Percentiles rank a stretch among this genome's conserved stretches.
Evolutionary conservation across 2,888 invertebrate species (phyloP).

Genomic region (Melitaea athalia): DNA sequence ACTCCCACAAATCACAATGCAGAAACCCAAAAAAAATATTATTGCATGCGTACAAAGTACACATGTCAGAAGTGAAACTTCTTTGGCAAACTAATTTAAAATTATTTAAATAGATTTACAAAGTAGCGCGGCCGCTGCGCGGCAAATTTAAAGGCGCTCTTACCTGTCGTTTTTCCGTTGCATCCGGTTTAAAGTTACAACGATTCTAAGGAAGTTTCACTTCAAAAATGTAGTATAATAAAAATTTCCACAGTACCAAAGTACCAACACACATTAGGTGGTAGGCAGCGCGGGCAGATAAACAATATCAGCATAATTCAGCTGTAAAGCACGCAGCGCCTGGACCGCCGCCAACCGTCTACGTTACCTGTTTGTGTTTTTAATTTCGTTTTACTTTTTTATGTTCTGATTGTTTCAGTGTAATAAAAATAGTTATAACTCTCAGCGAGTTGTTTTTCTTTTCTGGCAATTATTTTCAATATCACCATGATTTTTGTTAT

Average conservation of each 20-base stretch:
- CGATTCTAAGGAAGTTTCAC: no score
- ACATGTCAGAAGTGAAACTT: no score
- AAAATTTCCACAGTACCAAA: neutral
- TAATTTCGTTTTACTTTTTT: conserved; percentile 15
- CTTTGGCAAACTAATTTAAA: no score
- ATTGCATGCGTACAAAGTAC: no score
- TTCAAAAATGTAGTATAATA: neutral
- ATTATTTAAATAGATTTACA: no score
- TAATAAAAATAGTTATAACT: neutral
- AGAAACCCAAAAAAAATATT: no score
- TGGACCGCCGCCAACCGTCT: conserved; percentile 31
- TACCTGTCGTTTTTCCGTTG: no score
- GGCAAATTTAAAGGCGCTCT: no score
- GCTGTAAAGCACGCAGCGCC: conserved; percentile 31
- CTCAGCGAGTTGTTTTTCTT: neutral
- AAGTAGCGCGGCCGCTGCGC: no score
- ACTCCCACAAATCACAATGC: no score
- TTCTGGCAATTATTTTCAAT: neutral
- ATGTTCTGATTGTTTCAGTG: neutral
- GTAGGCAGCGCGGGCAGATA: conserved; percentile 13
- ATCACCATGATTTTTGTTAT: neutral
- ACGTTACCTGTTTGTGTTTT: conserved; percentile 23
- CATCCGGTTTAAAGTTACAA: no score
- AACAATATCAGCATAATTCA: conserved; percentile 33
- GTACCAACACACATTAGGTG: conserved; percentile 9